Percentiles rank a stretch among this genome's conserved stretches.
Conservation (phyloP, 2,797 vertebrate genomes). For the Myotis vivesi region DNA sequence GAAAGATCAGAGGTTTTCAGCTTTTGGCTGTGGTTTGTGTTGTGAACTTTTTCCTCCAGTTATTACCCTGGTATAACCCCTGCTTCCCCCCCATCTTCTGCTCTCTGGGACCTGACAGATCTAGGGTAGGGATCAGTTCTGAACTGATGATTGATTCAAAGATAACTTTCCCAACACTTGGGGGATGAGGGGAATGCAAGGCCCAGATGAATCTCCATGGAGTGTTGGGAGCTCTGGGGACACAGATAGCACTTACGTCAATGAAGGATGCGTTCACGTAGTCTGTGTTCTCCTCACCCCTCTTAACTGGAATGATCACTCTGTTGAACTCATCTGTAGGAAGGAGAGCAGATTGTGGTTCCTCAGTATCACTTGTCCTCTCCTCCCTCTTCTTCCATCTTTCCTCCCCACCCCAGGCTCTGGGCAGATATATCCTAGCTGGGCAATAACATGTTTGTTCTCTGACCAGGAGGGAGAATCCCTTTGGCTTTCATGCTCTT, state of each 20-base stretch:
- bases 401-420: neutral
- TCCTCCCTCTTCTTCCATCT: neutral
- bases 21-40: neutral
- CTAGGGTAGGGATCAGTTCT: neutral
- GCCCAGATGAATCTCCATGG: neutral
- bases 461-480: neutral
- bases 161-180: neutral
- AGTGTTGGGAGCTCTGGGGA: neutral
- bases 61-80: neutral
- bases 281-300: constrained; percentile 97
- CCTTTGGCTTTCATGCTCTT: constrained; percentile 14
- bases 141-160: constrained; percentile 4
- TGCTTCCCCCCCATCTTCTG: neutral
- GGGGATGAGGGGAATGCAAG: neutral
- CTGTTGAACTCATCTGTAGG: constrained; percentile 96
- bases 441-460: neutral
- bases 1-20: constrained; percentile 20
- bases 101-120: neutral
- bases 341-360: constrained; percentile 45
- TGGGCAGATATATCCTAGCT: neutral
- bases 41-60: neutral
- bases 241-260: constrained; percentile 90
- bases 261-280: constrained; percentile 98
- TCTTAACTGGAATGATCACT: constrained; percentile 99
- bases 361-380: neutral